Conservation (phyloP, 2,797 vertebrate genomes). For the Orientallactaga sibirica region DNA sequence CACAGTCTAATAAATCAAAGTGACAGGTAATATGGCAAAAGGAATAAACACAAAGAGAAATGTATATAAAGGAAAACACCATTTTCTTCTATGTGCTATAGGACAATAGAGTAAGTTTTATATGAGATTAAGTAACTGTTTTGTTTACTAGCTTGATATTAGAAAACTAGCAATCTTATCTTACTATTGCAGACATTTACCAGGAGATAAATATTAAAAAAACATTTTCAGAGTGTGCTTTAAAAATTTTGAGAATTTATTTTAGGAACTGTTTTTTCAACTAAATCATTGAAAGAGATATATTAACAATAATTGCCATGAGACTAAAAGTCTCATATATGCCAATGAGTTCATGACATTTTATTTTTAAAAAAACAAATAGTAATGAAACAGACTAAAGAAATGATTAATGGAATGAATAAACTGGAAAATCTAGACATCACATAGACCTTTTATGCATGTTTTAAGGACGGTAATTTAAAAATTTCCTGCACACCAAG, state of each 20-base stretch:
- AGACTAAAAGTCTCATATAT: background rate
- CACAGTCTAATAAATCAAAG: slow-evolving; percentile 28
- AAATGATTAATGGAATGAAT: background rate
- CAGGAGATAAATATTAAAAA: background rate
- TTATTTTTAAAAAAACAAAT: background rate
- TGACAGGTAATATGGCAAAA: background rate
- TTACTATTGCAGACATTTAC: slow-evolving; percentile 18
- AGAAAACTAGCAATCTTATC: background rate
- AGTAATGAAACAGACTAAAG: background rate
- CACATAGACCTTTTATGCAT: background rate
- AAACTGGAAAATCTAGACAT: background rate
- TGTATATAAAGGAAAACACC: background rate
- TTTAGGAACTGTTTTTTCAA: slow-evolving; percentile 42
- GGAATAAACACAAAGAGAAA: slow-evolving; percentile 27
- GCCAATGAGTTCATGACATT: background rate
- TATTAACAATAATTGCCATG: background rate
- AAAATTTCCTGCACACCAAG: background rate
- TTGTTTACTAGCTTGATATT: background rate
- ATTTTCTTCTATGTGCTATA: background rate
- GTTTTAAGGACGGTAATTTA: background rate
- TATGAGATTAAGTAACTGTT: slow-evolving; percentile 35
- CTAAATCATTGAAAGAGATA: background rate
- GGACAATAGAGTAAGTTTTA: background rate
- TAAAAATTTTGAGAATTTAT: background rate
- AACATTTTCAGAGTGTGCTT: background rate